Evolutionary conservation across 1,140 invertebrate genomes (phyloP), one percentile per base, ranked within the genome.

Genomic region (Notospermus geniculatus): DNA sequence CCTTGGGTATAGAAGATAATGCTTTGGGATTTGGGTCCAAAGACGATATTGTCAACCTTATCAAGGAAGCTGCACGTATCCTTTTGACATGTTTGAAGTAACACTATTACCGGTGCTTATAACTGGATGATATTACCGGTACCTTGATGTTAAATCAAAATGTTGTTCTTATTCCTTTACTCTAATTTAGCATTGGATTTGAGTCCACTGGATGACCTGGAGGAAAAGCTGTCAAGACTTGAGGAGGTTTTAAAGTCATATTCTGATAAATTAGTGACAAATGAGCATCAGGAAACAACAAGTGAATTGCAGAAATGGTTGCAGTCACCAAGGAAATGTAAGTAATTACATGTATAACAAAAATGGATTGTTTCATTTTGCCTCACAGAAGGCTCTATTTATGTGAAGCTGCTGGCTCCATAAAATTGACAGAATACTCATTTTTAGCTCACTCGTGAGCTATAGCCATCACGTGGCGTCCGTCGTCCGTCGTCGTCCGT

Each of bases 61-160:
- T 74, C 11, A 65, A 63, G 27, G 67, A 72, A 23, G 62, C 69
- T 39, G 71, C 72, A n/a, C 71, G 72, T 74, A 74, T 72, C 72
- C 67, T 74, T 68, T 58, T 50, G 4, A 5, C 25, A n/a, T n/a
- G n/a, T n/a, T n/a, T n/a, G n/a, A n/a, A n/a, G n/a, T n/a, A 7
- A 36, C 32, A 36, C 32, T 36, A 4, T 15, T 7, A 15, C 5
- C 32, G 15, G 32, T 36, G 32, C 32, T 36, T 4, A 36, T 7
- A 36, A 36, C 15, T 36, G 15, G 15, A 36, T 36, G 32, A n/a
- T n/a, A n/a, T n/a, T n/a, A n/a, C n/a, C n/a, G n/a, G n/a, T n/a
- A n/a, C n/a, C n/a, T n/a, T n/a, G n/a, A n/a, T n/a, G n/a, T n/a
- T n/a, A n/a, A n/a, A n/a, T n/a, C n/a, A n/a, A n/a, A n/a, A n/a